These are phyloP conservation scores for Bombus huntii DNA, from an alignment of 1,140 invertebrate genomes.

Conservation along the genomic window DNA sequence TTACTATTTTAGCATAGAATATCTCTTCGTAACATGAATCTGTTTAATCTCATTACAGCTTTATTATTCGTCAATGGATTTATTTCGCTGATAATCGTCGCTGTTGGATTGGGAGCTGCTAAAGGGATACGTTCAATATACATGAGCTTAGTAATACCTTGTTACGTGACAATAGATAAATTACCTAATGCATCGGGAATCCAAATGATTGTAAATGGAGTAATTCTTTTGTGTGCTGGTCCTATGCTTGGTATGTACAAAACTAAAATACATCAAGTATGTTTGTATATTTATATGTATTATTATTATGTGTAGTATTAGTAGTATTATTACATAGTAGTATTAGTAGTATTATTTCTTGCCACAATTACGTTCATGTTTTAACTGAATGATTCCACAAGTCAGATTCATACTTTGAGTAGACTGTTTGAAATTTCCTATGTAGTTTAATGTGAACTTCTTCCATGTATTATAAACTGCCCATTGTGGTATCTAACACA, in stretches of 20 bases:
- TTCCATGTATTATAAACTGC: too few species aligned
- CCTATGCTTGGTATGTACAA: constrained; percentile 84
- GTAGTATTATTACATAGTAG: too few species aligned
- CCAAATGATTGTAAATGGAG: constrained; percentile 86
- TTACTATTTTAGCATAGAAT: background rate
- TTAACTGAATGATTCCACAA: too few species aligned
- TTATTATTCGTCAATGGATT: constrained; percentile 81
- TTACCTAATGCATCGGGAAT: constrained; percentile 86
- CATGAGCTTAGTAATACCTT: constrained; percentile 86
- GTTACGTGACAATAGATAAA: constrained; percentile 85
- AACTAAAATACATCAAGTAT: background rate
- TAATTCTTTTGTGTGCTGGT: constrained; percentile 84
- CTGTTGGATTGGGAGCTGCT: constrained; percentile 83
- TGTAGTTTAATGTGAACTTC: too few species aligned
- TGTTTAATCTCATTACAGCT: constrained; percentile 71
- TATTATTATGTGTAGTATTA: background rate
- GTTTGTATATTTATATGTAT: background rate
- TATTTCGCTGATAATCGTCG: constrained; percentile 45
- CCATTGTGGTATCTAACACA: too few species aligned
- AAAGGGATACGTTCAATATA: constrained; percentile 87
- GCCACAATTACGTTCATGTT: too few species aligned
- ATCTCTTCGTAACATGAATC: constrained; percentile 1
- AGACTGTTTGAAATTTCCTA: too few species aligned
- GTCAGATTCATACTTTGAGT: too few species aligned
- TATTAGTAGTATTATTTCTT: too few species aligned